Base-by-base conservation (phyloP, 2,888 invertebrate genomes). In the Thera obeliscata region DNA sequence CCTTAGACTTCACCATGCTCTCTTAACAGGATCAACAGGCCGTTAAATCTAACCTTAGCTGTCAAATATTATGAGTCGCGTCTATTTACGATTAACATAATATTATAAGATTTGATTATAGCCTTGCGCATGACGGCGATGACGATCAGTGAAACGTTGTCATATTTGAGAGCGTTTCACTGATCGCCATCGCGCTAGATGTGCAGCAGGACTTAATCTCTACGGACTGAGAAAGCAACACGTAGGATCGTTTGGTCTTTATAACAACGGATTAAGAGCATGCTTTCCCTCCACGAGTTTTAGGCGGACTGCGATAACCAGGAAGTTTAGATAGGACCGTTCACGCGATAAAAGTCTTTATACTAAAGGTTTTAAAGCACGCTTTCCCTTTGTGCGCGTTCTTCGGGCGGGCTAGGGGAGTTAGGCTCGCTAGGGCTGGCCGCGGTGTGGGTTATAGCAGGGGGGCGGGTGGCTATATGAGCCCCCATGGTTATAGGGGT, bases 381-480 rank as follows among this genome's bases (percentile, higher is more conserved):
- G 66, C 96, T 96, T 83, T 96, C 96, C 71, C 96, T 94, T 86
- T 96, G 96, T 82, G 95, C 95, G 41, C 76, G 88, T 67, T 83
- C 84, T 1, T 75, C 74, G 7, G 60, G 85, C 41, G 77, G 69
- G 46, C 77, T 67, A 55, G 87, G 85, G 1, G 87, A 83, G 60
- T 93, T 92, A 1, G 94, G 94, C 72, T 94, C 94, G 67, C 88
- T 85, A 46, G 96, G 96, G 66, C 95, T 95, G 57, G 97, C 96
- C 56, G 97, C 96, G 0, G 97, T 97, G 89, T 96, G 96, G 3
- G 96, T 94, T 77, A 97, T 97, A 85, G 96, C 95, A 61, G 97
- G 97, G 67, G 97, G 94, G 0, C 82, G 74, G 1, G 78, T 72
- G 2, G 85, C 80, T 0, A 86, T 70, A 0, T 76, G 82, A 33